These are phyloP conservation scores for Pogonognathellus flavescens DNA, from an alignment of 1,140 invertebrate species.

Conservation along the genomic window DNA sequence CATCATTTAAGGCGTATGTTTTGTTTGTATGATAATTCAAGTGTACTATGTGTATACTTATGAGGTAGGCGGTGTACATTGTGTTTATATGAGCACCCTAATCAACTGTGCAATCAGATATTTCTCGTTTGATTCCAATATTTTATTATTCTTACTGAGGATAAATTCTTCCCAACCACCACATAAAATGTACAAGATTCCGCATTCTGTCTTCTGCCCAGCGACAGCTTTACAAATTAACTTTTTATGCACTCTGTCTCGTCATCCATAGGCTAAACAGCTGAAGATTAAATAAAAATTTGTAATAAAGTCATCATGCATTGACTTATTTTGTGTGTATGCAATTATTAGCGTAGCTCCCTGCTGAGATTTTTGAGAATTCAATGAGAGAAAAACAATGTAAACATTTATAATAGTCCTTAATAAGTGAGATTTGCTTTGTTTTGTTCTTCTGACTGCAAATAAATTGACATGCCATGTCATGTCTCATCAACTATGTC, in stretches of 20 bases:
- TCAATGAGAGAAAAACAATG: background rate
- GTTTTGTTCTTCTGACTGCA: background rate
- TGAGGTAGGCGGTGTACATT: too few species aligned
- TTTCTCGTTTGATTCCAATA: too few species aligned
- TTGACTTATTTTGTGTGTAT: background rate
- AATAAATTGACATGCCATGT: constrained; percentile 40
- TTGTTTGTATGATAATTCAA: background rate
- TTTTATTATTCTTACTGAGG: too few species aligned
- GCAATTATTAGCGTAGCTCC: background rate
- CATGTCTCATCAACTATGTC: constrained; percentile 1
- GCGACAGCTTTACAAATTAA: background rate
- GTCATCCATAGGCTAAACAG: background rate
- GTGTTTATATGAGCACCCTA: too few species aligned
- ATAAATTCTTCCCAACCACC: too few species aligned
- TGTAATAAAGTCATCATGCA: constrained; percentile 10
- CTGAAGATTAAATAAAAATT: background rate
- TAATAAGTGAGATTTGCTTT: constrained; percentile 43
- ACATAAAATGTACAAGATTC: too few species aligned
- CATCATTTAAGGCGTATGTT: background rate
- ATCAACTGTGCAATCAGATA: too few species aligned
- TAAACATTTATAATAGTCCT: constrained; percentile 36
- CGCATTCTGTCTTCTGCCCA: background rate
- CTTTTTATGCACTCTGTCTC: background rate
- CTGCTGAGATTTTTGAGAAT: background rate
- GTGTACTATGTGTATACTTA: background rate